A percentile compares a stretch with the other conserved stretches of the same genome.
Evolutionary conservation across 2,888 invertebrate genomes (phyloP).

Genomic region (Teleogryllus oceanicus): DNA sequence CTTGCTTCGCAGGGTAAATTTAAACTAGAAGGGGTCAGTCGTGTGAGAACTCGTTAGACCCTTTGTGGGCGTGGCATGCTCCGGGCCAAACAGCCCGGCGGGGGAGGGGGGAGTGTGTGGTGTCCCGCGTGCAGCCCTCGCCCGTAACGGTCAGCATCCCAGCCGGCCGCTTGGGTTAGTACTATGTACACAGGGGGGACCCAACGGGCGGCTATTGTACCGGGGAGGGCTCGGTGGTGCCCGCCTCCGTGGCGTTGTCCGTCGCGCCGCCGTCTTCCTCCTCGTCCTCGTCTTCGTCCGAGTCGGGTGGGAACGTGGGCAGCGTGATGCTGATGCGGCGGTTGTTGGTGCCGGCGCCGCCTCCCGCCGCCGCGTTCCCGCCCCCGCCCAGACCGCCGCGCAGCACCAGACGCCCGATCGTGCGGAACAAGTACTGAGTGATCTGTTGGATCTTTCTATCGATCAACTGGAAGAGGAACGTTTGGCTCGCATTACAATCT

Average conservation of each 20-base stretch:
- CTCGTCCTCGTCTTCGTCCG: slow-evolving; percentile 59
- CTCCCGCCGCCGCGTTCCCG: slow-evolving; percentile 47
- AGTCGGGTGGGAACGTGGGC: slow-evolving; percentile 65
- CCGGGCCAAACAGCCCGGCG: slow-evolving; percentile 12
- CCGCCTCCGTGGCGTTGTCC: slow-evolving; percentile 32
- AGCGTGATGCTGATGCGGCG: slow-evolving; percentile 60
- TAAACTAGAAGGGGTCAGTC: background rate
- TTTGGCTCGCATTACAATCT: background rate
- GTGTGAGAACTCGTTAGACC: background rate
- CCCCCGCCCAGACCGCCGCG: slow-evolving; percentile 57
- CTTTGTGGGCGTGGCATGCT: background rate
- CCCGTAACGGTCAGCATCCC: background rate
- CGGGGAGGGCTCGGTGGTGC: slow-evolving; percentile 37
- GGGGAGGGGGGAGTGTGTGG: too few relatives aligned
- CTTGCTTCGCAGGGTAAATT: background rate
- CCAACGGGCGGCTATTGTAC: slow-evolving; percentile 28
- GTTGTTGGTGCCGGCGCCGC: slow-evolving; percentile 43
- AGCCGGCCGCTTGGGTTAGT: slow-evolving; percentile 2
- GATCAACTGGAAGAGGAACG: slow-evolving; percentile 58
- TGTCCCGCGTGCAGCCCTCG: slow-evolving; percentile 18
- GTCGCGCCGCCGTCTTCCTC: slow-evolving; percentile 44
- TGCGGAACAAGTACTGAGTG: slow-evolving; percentile 67
- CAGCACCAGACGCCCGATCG: slow-evolving; percentile 71
- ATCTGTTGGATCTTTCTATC: slow-evolving; percentile 72
- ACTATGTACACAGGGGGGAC: slow-evolving; percentile 20